Conservation (phyloP, 2,888 invertebrate genomes). For the Drosophila melanosoma region DNA sequence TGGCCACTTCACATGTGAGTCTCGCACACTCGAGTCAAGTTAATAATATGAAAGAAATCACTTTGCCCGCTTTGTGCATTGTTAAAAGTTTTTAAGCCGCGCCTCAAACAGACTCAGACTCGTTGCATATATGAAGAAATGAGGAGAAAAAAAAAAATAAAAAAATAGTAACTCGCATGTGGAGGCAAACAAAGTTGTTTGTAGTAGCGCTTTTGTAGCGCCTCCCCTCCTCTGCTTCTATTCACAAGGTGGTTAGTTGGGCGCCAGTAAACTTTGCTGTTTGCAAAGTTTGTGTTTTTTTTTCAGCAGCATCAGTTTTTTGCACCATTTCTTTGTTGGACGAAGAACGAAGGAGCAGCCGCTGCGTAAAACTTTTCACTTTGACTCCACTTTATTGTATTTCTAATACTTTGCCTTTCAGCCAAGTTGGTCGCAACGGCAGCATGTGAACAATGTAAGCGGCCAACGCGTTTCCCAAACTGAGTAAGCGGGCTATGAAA, state of each 20-base stretch:
- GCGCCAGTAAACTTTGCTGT: conserved; percentile 76
- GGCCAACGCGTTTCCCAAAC: conserved; percentile 72
- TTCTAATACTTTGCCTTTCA: conserved; percentile 81
- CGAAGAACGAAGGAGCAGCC: conserved; percentile 58
- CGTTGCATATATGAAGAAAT: conserved; percentile 38
- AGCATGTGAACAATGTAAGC: conserved; percentile 80
- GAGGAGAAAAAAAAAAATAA: neutral
- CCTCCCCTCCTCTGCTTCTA: conserved; percentile 7
- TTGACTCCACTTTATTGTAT: conserved; percentile 82
- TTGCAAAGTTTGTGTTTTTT: conserved; percentile 58
- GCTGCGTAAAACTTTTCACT: conserved; percentile 82
- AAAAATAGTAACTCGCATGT: conserved; percentile 48
- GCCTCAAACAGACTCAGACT: conserved; percentile 69
- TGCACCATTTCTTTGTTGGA: conserved; percentile 68
- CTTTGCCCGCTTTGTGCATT: conserved; percentile 82
- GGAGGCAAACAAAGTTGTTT: conserved; percentile 79
- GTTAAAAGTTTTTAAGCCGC: conserved; percentile 82
- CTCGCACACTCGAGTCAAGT: conserved; percentile 76
- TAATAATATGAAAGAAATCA: conserved; percentile 82
- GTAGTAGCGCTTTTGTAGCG: conserved; percentile 76
- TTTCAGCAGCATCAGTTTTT: conserved; percentile 42
- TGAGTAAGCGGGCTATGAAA: conserved; percentile 79
- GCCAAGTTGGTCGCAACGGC: conserved; percentile 69
- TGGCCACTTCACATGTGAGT: conserved; percentile 41
- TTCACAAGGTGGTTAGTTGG: conserved; percentile 47